These are phyloP conservation scores for Spinus olivaceus DNA, from an alignment of 2,797 vertebrate genomes.

Conservation along the genomic window DNA sequence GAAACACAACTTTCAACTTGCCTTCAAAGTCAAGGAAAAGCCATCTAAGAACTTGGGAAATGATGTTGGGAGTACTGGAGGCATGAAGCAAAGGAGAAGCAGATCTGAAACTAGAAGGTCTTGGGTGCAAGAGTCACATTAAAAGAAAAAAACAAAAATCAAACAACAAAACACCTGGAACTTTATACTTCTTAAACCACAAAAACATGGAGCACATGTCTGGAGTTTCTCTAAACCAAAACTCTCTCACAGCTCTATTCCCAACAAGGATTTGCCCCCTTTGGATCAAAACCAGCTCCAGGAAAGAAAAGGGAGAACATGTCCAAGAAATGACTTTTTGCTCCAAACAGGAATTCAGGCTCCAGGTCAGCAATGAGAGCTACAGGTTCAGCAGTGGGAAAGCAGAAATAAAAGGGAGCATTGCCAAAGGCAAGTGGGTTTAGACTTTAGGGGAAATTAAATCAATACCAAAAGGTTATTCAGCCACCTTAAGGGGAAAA, in stretches of 20 bases:
- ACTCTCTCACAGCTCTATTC: background rate
- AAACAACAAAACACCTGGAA: background rate
- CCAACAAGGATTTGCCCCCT: background rate
- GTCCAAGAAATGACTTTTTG: background rate
- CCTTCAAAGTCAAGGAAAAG: background rate
- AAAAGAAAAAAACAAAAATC: background rate
- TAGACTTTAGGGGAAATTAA: background rate
- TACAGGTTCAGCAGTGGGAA: background rate
- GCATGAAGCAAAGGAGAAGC: background rate
- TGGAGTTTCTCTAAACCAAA: background rate
- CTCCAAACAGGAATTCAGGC: background rate
- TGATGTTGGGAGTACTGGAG: background rate
- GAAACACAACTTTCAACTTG: background rate
- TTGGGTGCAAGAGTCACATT: background rate
- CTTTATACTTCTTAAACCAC: background rate
- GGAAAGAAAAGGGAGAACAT: background rate
- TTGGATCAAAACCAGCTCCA: background rate
- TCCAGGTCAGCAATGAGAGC: background rate
- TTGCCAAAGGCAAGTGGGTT: conserved; percentile 15
- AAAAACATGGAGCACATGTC: background rate
- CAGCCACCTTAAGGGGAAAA: background rate
- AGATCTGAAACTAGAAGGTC: background rate
- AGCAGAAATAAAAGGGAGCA: background rate
- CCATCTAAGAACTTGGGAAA: background rate
- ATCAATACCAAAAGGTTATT: conserved; percentile 4